Base-by-base conservation (phyloP, 2,113 vertebrate genomes). In the Orientallactaga bullata region DNA sequence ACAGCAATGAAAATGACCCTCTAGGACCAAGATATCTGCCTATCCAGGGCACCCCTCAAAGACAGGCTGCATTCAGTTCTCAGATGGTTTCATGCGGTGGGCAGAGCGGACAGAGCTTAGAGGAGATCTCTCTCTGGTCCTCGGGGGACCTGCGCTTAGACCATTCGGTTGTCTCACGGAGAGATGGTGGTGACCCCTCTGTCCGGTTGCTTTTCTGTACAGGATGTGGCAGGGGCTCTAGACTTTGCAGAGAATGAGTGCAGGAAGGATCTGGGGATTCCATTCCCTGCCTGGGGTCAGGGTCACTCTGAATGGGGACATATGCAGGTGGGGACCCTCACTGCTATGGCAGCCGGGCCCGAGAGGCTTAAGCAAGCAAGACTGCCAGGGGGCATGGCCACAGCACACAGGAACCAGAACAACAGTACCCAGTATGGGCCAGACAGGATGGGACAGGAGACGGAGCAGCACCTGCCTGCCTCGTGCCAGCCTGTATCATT, bases 391-490 rank as follows among this genome's bases (percentile, higher is more conserved):
- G 69, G 84, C 3, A 1, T 26, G 74, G 77, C 83, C 68, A 58
- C n/a, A 9, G 66, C 69, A 87, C 81, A 60, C 78, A 69, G 58
- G 81, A 66, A 37, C 39, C 65, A 79, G 73, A 85, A 85, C 26
- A 28, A 85, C 18, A 47, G 89, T 39, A 85, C 92, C 15, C 2
- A 72, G 77, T n/a, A 3, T 30, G 32, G 78, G 60, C 92, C 0
- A 6, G 65, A 55, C 0, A 0, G 73, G 32, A 88, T 13, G 51
- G 77, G 87, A 77, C 90, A 77, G 83, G 72, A 84, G 47, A 51
- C 2, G 85, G 82, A 83, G 81, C 73, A 15, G 93, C 96, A 95
- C 95, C 95, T 97, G 97, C 95, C 95, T 15, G 23, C 86, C 60
- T 89, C 68, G 90, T 92, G 85, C 91, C 93, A 93, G 96, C 94